Evolutionary conservation across 2,113 vertebrate species (phyloP).

Genomic region (Siniperca knerii): DNA sequence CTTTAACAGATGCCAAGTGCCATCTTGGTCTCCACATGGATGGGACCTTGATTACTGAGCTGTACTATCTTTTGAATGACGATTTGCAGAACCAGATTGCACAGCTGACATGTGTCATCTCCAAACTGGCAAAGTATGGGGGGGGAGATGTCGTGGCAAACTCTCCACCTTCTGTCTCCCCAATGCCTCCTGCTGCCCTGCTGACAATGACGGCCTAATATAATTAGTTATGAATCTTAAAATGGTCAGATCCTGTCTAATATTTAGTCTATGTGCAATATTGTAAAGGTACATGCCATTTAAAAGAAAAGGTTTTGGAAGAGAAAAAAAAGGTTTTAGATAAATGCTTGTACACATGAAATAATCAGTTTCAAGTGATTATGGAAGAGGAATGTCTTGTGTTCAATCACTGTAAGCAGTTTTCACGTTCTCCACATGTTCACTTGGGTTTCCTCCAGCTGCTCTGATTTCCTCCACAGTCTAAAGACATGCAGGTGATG

Average conservation of each 20-base stretch:
- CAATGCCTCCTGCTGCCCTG: constrained; percentile 19
- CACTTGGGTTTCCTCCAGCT: constrained; percentile 4
- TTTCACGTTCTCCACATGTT: not conserved
- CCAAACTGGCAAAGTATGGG: constrained; percentile 34
- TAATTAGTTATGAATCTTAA: not conserved
- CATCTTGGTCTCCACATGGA: constrained; percentile 61
- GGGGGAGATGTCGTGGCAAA: constrained; percentile 11
- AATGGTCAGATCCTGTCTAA: not conserved
- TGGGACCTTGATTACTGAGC: constrained; percentile 33
- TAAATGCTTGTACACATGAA: not conserved
- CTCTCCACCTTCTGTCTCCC: constrained; percentile 39
- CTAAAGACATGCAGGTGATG: constrained; percentile 15
- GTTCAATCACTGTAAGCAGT: not conserved
- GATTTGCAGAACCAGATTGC: constrained; percentile 42
- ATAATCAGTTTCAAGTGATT: not conserved
- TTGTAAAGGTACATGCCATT: not conserved
- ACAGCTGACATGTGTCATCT: constrained; percentile 62
- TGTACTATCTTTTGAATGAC: constrained; percentile 30
- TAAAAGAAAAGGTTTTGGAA: not conserved
- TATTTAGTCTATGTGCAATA: not conserved
- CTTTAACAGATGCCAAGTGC: constrained; percentile 39
- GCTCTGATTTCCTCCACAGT: constrained; percentile 18
- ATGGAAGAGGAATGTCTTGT: not conserved
- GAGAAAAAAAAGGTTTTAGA: too few relatives aligned
- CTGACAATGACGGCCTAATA: constrained; percentile 15